Evolutionary conservation across 2,888 invertebrate genomes (phyloP).

Genomic region (Callyntrura guangdongensis): DNA sequence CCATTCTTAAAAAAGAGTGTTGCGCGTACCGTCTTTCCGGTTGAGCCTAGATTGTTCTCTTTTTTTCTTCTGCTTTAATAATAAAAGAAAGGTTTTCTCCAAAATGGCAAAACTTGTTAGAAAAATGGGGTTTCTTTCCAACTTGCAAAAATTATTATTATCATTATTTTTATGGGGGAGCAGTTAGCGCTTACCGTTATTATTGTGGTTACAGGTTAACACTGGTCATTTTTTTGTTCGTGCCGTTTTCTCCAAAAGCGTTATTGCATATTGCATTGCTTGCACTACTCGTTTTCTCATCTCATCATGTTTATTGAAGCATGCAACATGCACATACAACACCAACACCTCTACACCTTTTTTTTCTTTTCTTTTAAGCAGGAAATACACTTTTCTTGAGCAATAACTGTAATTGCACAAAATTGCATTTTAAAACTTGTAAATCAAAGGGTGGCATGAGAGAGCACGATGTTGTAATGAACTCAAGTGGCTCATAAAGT

Average conservation of each 20-base stretch:
- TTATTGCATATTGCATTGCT: conserved; percentile 19
- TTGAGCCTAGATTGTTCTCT: not conserved
- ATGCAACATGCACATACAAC: conserved; percentile 23
- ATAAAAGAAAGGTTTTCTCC: conserved; percentile 30
- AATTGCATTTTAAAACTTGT: conserved; percentile 43
- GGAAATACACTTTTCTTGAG: too few species aligned
- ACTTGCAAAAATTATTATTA: conserved; percentile 42
- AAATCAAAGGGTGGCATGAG: conserved; percentile 12
- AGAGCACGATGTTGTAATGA: not conserved
- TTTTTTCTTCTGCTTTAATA: not conserved
- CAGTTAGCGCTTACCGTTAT: conserved; percentile 43
- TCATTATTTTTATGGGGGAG: conserved; percentile 42
- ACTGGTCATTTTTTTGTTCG: conserved; percentile 13
- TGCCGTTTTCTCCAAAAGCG: not conserved
- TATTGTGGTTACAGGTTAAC: not conserved
- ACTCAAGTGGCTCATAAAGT: not conserved
- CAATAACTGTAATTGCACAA: conserved; percentile 48
- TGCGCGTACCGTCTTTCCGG: not conserved
- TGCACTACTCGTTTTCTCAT: not conserved
- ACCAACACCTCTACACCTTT: not conserved
- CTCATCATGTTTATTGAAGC: not conserved
- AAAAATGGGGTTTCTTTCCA: conserved; percentile 32
- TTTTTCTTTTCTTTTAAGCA: not conserved
- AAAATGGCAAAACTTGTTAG: conserved; percentile 41
- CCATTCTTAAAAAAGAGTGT: conserved; percentile 6